These are phyloP conservation scores for Aphis gossypii DNA, from an alignment of 1,140 invertebrate species.

Conservation along the genomic window DNA sequence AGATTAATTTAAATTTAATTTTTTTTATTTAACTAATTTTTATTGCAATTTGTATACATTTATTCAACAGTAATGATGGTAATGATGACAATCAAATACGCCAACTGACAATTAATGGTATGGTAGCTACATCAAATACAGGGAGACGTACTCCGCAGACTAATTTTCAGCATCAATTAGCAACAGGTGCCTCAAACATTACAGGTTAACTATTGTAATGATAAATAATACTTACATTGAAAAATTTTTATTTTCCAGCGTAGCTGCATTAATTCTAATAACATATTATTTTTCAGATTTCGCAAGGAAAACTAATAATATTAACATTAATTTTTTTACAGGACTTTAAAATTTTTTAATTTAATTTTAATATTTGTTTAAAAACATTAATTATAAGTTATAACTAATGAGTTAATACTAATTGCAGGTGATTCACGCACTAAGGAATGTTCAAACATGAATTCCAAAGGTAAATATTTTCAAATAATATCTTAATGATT, in stretches of 20 bases:
- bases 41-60: slow-evolving; percentile 43
- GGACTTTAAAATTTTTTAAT: neutral
- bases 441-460: slow-evolving; percentile 41
- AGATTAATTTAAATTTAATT: neutral
- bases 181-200: slow-evolving; percentile 52
- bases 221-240: slow-evolving; percentile 39
- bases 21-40: slow-evolving; percentile 43
- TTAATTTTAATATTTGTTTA: neutral
- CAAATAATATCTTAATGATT: neutral
- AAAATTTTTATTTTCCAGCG: slow-evolving; percentile 39
- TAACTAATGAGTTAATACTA: neutral
- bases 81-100: slow-evolving; percentile 52
- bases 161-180: slow-evolving; percentile 54
- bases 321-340: slow-evolving; percentile 33
- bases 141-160: slow-evolving; percentile 52
- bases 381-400: neutral
- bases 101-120: slow-evolving; percentile 53
- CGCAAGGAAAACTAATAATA: slow-evolving; percentile 26
- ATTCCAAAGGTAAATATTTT: slow-evolving; percentile 29
- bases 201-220: slow-evolving; percentile 53
- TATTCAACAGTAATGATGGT: slow-evolving; percentile 43
- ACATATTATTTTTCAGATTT: slow-evolving; percentile 42
- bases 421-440: slow-evolving; percentile 46
- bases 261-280: slow-evolving; percentile 20
- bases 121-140: slow-evolving; percentile 41